Evolutionary conservation across 2,113 vertebrate genomes (phyloP).

Genomic region (Macroglossus sobrinus): DNA sequence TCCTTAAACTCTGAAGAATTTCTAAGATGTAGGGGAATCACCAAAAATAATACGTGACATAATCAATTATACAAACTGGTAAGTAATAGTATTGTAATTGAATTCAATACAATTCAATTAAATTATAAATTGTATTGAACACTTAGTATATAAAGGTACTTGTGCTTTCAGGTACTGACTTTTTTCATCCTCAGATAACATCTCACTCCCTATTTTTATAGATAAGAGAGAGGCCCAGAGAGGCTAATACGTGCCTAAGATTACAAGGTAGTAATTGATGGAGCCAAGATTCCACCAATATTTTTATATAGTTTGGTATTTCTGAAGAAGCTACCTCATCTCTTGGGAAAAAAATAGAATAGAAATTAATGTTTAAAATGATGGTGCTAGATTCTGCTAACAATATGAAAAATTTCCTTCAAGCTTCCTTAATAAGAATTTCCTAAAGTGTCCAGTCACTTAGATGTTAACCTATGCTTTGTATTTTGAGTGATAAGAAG

Average conservation of each 20-base stretch:
- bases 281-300: background rate
- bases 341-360: background rate
- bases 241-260: background rate
- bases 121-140: background rate
- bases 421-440: background rate
- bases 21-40: background rate
- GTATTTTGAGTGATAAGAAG: background rate
- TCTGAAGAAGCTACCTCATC: background rate
- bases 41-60: background rate
- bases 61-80: background rate
- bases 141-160: background rate
- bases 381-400: background rate
- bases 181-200: background rate
- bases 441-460: background rate
- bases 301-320: background rate
- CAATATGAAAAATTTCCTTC: background rate
- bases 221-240: background rate
- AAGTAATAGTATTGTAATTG: no score
- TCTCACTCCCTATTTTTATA: background rate
- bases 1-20: background rate
- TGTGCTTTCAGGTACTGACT: background rate
- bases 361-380: background rate
- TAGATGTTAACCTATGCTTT: background rate
- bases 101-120: no score
- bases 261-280: background rate